phyloP scores from a whole-genome alignment of 64 coral and sea anemone genomes.

The Dendrophyllia cribrosa region DNA sequence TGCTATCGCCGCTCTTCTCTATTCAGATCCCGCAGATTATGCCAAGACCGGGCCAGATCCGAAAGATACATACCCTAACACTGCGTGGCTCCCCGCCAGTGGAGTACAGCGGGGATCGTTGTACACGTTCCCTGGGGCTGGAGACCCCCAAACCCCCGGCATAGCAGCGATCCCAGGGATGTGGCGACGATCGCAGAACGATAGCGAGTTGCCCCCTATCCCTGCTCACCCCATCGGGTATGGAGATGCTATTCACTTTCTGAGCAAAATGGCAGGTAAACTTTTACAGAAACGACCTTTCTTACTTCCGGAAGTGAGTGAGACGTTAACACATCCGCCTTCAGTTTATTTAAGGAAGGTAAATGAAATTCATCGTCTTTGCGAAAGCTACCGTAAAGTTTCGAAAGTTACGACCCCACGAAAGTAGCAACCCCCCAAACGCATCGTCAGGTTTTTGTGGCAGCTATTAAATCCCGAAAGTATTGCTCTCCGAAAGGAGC shows the following conservation, averaged over 20 bases:
- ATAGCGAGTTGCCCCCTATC: slow-evolving; percentile 74
- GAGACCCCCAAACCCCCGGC: slow-evolving; percentile 81
- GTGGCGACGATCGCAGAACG: slow-evolving; percentile 58
- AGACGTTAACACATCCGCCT: no score
- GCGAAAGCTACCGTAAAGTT: no score
- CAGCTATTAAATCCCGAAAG: no score
- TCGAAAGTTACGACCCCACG: no score
- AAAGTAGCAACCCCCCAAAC: no score
- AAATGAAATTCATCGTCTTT: no score
- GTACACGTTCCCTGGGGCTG: slow-evolving; percentile 59
- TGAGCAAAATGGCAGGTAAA: slow-evolving; percentile 64
- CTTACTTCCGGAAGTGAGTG: no score
- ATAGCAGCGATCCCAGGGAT: slow-evolving; percentile 69
- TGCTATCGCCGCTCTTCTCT: slow-evolving; percentile 76
- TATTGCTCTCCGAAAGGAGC: no score
- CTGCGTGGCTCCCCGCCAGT: slow-evolving; percentile 73
- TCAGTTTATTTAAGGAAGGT: no score
- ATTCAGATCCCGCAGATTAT: slow-evolving; percentile 86
- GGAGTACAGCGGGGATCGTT: slow-evolving; percentile 74
- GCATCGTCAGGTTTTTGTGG: no score
- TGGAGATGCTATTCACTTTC: slow-evolving; percentile 73
- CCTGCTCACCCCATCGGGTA: slow-evolving; percentile 90
- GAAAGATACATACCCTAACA: slow-evolving; percentile 75
- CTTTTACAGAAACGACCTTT: neutral
- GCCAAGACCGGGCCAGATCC: slow-evolving; percentile 51